phyloP scores from a whole-genome alignment of 2,888 invertebrate genomes.

The Zygogramma bicolorata region DNA sequence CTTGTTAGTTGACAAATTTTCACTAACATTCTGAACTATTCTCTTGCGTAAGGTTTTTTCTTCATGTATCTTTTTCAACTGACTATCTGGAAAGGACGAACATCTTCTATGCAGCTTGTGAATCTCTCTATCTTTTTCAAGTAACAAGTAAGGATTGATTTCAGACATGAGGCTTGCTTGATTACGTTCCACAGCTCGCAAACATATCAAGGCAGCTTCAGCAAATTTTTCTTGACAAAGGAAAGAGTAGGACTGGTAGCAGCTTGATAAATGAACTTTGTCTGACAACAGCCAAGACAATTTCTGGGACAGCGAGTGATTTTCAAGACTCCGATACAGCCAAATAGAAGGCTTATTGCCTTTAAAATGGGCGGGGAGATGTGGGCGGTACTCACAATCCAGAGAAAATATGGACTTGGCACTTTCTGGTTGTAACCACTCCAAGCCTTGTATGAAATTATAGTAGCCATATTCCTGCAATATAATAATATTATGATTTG shows the following conservation, averaged over 20 bases:
- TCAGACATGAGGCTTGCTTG: constrained; percentile 73
- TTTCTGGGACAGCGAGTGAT: constrained; percentile 71
- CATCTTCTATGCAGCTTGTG: constrained; percentile 70
- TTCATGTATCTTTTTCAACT: constrained; percentile 55
- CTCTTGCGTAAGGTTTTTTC: constrained; percentile 31
- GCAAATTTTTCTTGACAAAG: constrained; percentile 72
- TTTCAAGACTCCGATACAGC: constrained; percentile 70
- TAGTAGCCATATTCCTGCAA: constrained; percentile 70
- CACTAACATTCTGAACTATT: constrained; percentile 35
- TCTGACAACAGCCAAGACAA: constrained; percentile 75
- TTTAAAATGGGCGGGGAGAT: constrained; percentile 67
- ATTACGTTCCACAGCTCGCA: constrained; percentile 75
- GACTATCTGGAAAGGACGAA: constrained; percentile 70
- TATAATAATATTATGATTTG: too few relatives aligned
- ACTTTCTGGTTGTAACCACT: constrained; percentile 72
- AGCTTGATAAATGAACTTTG: constrained; percentile 71
- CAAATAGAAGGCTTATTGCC: constrained; percentile 70
- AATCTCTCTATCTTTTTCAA: constrained; percentile 58
- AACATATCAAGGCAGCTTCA: constrained; percentile 73
- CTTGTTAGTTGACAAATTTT: constrained; percentile 20
- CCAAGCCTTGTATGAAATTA: constrained; percentile 72
- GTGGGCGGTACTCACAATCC: constrained; percentile 65
- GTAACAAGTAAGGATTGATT: constrained; percentile 71
- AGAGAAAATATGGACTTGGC: constrained; percentile 68
- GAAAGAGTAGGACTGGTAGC: constrained; percentile 72